Evolutionary conservation across 1,140 invertebrate genomes (phyloP), one percentile per base, ranked within the genome.

Genomic region (Atopsyche davidsoni): DNA sequence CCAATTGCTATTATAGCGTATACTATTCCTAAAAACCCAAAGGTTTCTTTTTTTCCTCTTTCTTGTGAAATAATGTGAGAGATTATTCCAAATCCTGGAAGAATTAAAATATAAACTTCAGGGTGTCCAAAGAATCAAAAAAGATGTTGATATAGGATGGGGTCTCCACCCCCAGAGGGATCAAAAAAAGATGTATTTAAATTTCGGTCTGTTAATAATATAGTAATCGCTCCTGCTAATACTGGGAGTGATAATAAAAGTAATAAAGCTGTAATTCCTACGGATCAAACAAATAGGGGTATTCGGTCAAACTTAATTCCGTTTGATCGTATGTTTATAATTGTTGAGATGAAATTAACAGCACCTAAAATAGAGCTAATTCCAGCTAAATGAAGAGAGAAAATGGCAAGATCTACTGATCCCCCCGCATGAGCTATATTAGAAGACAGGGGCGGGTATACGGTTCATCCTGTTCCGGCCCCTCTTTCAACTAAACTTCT

Each of bases 71-170:
- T 75, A 69, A 81, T 80, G 63, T 81, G 78, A 22, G 76, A 80
- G 64, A 81, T 78, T 69, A 82, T 75, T 17, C 77, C 79, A 72
- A 81, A 82, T 69, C 75, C 75, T 7, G 75, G 76, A 57, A 80
- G 59, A 74, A 81, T 80, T 72, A 80, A 67, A 81, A 88, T 83
- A 70, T 87, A 86, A 57, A 85, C 82, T 78, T 86, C 82, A 25
- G 82, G 81, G 53, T 87, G 83, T 0, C 83, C 82, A 78, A 85
- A 86, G 69, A 87, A 86, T 77, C 81, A 86, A 75, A 87, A 86
- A 74, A 86, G 71, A 66, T 87, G 84, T 77, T 87, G 85, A 59
- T 79, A 87, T 60, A 85, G 53, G 69, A 86, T 75, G 38, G 81
- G 81, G 58, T 86, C 80, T 43, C 82, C 82, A 21, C 81, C 81